These are phyloP conservation scores for Drosophila miranda DNA, from an alignment of 1,140 invertebrate species.

Conservation along the genomic window DNA sequence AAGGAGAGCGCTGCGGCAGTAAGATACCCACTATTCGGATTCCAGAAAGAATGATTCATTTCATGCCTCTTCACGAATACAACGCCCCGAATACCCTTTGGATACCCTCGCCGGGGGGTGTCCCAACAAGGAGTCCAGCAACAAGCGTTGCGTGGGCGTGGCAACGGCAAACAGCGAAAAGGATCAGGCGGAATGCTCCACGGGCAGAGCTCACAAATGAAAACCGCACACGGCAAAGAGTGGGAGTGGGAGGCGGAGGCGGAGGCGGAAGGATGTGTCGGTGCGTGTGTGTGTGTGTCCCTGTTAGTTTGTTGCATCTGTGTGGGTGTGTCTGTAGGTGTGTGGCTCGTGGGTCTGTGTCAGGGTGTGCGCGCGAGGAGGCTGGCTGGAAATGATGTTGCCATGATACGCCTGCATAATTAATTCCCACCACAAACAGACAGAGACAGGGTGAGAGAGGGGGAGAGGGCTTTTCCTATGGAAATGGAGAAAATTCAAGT, in stretches of 20 bases:
- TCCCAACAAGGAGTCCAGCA: background rate
- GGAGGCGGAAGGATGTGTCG: slow-evolving; percentile 20
- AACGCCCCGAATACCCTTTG: too few species aligned
- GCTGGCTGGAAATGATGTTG: slow-evolving; percentile 48
- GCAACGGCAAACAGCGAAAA: slow-evolving; percentile 46
- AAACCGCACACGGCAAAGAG: slow-evolving; percentile 62
- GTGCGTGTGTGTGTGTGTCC: slow-evolving; percentile 2
- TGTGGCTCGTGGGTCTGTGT: background rate
- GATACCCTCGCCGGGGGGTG: too few species aligned
- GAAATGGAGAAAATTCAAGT: slow-evolving; percentile 39
- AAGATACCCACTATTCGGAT: too few species aligned
- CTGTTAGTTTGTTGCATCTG: slow-evolving; percentile 4
- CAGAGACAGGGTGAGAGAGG: background rate
- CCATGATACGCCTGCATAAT: slow-evolving; percentile 79
- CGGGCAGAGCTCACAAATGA: slow-evolving; percentile 60
- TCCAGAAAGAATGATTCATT: too few species aligned
- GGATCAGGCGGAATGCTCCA: slow-evolving; percentile 55
- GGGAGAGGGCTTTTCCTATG: background rate
- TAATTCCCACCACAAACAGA: slow-evolving; percentile 55
- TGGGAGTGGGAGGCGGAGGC: background rate
- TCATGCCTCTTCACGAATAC: too few species aligned
- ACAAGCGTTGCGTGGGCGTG: slow-evolving; percentile 32
- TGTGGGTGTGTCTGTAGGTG: slow-evolving; percentile 1
- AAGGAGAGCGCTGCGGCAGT: too few species aligned
- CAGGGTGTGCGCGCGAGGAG: background rate